These are phyloP conservation scores for Xylocopa sonorina DNA, from an alignment of 1,140 invertebrate species.

Conservation along the genomic window DNA sequence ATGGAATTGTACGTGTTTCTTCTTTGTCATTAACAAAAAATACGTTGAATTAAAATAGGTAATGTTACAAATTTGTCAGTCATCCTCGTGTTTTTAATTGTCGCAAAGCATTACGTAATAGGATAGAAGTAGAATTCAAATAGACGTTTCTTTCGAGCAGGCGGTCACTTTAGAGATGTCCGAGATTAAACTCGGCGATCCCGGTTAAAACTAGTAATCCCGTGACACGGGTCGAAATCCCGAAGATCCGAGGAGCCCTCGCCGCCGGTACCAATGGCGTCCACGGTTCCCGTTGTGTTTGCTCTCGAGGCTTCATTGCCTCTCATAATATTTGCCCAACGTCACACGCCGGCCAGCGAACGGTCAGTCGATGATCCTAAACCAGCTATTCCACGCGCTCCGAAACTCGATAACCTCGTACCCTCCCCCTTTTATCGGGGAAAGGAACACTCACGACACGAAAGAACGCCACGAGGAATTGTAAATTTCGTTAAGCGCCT, in stretches of 20 bases:
- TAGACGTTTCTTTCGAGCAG: background rate
- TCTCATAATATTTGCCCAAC: slow-evolving; percentile 80
- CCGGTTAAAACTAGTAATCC: slow-evolving; percentile 70
- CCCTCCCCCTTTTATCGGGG: no score
- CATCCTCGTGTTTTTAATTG: no score
- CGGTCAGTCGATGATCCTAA: slow-evolving; percentile 69
- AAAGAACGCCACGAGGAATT: background rate
- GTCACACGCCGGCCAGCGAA: slow-evolving; percentile 68
- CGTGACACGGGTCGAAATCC: slow-evolving; percentile 72
- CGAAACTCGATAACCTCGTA: slow-evolving; percentile 21
- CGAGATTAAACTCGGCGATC: slow-evolving; percentile 64
- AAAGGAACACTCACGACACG: background rate
- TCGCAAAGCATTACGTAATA: background rate
- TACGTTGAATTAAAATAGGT: no score
- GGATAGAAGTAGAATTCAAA: background rate
- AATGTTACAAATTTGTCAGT: no score
- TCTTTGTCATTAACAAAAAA: no score
- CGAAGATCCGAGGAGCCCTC: slow-evolving; percentile 54
- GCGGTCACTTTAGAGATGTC: slow-evolving; percentile 49
- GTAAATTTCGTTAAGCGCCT: slow-evolving; percentile 6
- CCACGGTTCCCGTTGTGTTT: slow-evolving; percentile 67
- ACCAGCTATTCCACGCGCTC: slow-evolving; percentile 46
- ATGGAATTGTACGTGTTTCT: no score
- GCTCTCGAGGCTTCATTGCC: slow-evolving; percentile 79
- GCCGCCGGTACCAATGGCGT: slow-evolving; percentile 56